Base-by-base conservation (phyloP, 2,888 invertebrate species). In the Ormyrus nitidulus region DNA sequence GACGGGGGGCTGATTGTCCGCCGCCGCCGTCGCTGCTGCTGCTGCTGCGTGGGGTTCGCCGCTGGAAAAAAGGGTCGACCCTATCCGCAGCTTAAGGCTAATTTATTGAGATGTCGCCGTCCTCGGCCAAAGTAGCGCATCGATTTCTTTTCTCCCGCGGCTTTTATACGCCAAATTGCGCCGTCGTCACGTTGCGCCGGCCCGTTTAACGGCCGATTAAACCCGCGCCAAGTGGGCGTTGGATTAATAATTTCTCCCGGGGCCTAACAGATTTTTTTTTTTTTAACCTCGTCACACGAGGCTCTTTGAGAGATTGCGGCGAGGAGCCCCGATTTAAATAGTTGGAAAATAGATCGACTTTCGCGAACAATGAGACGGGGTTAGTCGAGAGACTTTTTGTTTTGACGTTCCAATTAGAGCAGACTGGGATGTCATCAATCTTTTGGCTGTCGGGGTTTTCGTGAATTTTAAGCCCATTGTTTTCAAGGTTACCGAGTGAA, bases 1-100 rank as follows among this genome's bases (percentile, higher is more conserved):
- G 80, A 84, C 87, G 87, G 90, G 90, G 88, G 90, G 88, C 86
- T 88, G 89, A 90, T 89, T 90, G 88, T 86, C 83, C 85, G 82
- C 81, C 70, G 81, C 56, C 65, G 71, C 48, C 62, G 62, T 59
- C 0, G 34, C 34, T 34, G 34, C 34, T 3, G 34, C 34, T 34
- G 34, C 34, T 34, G 34, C 34, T 34, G 34, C 34, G 34, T 13
- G 74, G 71, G 70, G 13, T 49, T 34, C n/a, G 56, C 13, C 6
- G 10, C 58, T 3, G 6, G 34, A 19, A 46, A 46, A 78, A 78
- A 73, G 78, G 78, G 78, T 72, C 84, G 83, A 79, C 83, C 83
- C 82, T 80, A 83, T 83, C 83, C 79, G 78, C 54, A 66, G 83
- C 84, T 85, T 86, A 84, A 82, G 77, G 85, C 88, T 89, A 89